A percentile compares a stretch with the other conserved stretches of the same genome.
phyloP scores from a whole-genome alignment of 1,140 invertebrate species.

The Trachelipus rathkii region DNA sequence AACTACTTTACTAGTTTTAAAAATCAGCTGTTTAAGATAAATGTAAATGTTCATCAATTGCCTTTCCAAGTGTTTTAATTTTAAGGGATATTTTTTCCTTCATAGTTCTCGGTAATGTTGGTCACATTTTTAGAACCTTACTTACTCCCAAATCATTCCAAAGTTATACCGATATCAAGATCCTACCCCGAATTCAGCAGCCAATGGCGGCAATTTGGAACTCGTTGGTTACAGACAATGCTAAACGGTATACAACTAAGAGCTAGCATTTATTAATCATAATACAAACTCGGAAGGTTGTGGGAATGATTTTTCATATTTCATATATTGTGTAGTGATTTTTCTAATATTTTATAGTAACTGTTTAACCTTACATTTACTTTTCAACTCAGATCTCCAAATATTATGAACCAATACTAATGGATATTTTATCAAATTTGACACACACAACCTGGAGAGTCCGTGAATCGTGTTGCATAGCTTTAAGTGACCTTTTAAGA shows the following conservation, averaged over 20 bases:
- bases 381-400: constrained; percentile 65
- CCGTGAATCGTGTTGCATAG: constrained; percentile 82
- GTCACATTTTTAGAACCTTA: constrained; percentile 73
- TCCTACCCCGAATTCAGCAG: constrained; percentile 79
- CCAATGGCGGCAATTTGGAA: constrained; percentile 91
- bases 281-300: no score
- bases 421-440: constrained; percentile 73
- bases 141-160: constrained; percentile 78
- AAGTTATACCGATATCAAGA: constrained; percentile 74
- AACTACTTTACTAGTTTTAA: constrained; percentile 44
- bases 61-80: constrained; percentile 26
- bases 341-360: no score
- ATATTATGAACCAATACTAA: constrained; percentile 80
- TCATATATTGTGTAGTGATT: no score
- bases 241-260: constrained; percentile 58
- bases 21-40: constrained; percentile 6
- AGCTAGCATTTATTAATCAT: no score
- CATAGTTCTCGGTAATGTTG: no score
- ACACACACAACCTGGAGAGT: constrained; percentile 81
- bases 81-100: no score
- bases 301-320: no score
- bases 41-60: no score
- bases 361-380: neutral
- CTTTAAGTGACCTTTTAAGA: constrained; percentile 74
- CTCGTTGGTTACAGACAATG: constrained; percentile 77